A percentile compares a stretch with the other conserved stretches of the same genome.
phyloP scores from a whole-genome alignment of 2,888 invertebrate species.

The Himalopsyche tibetana region DNA sequence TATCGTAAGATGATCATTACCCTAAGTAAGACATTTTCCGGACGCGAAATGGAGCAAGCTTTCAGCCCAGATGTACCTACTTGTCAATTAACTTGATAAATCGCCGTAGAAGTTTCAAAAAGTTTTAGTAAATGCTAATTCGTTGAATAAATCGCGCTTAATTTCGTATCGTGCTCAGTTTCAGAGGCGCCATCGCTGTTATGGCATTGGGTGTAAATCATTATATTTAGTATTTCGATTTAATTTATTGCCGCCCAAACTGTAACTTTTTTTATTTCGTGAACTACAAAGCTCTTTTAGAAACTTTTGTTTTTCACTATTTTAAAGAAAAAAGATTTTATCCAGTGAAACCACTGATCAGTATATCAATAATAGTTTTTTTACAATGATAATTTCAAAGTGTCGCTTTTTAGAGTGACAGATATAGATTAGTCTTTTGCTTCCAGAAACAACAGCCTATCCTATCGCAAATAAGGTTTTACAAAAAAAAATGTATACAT shows the following conservation, averaged over 20 bases:
- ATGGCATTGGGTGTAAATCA: conserved; percentile 11
- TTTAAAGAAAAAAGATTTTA: too few species aligned
- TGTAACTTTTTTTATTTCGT: too few species aligned
- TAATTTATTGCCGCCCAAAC: neutral
- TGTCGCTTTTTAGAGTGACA: too few species aligned
- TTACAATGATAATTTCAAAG: too few species aligned
- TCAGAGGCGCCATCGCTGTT: conserved; percentile 26
- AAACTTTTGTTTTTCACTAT: too few species aligned
- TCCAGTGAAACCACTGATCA: too few species aligned
- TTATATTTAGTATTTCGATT: conserved; percentile 31
- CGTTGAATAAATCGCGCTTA: conserved; percentile 61
- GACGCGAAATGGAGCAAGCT: conserved; percentile 22
- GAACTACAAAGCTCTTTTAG: too few species aligned
- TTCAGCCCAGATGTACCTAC: conserved; percentile 48
- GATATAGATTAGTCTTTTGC: too few species aligned
- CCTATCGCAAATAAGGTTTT: too few species aligned
- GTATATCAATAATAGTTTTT: too few species aligned
- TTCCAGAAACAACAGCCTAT: too few species aligned
- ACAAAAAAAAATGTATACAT: too few species aligned
- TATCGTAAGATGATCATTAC: conserved; percentile 42
- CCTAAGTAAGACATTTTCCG: conserved; percentile 38
- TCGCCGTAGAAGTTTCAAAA: conserved; percentile 54
- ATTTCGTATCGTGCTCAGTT: conserved; percentile 55
- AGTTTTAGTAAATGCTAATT: conserved; percentile 64
- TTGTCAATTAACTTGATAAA: conserved; percentile 64